phyloP scores from a whole-genome alignment of 2,797 vertebrate species.

The Prunella strophiata region DNA sequence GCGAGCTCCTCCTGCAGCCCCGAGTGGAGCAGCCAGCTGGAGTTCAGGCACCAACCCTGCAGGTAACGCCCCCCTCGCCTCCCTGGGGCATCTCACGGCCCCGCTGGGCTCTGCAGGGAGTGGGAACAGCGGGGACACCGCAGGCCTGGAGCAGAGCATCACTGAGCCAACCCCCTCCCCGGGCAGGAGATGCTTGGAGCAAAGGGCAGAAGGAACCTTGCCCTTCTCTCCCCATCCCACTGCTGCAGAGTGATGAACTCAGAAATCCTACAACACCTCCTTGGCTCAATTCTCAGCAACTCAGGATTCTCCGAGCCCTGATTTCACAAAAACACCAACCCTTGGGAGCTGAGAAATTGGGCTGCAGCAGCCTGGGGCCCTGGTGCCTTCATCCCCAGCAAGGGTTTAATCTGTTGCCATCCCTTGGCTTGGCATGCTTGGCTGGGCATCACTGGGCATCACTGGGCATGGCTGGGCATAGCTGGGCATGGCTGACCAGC shows the following conservation, averaged over 20 bases:
- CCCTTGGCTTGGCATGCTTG: background rate
- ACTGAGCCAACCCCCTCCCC: accelerated
- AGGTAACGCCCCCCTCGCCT: constrained; percentile 61
- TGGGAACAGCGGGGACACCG: too few species aligned
- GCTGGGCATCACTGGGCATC: background rate
- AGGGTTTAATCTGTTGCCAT: accelerated
- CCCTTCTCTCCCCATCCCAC: background rate
- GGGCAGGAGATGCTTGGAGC: accelerated
- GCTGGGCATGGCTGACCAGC: background rate
- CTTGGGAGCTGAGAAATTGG: background rate
- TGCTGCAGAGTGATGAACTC: background rate
- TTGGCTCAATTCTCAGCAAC: background rate
- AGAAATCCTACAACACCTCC: background rate
- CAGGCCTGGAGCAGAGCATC: background rate
- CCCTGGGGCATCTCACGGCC: background rate
- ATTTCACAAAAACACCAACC: background rate
- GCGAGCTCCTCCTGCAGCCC: constrained; percentile 95
- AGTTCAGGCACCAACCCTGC: constrained; percentile 75
- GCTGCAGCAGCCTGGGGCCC: background rate
- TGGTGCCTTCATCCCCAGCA: background rate
- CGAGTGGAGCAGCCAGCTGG: constrained; percentile 90
- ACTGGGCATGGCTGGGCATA: background rate
- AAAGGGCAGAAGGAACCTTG: background rate
- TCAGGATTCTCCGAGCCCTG: background rate
- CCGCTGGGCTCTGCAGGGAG: background rate